Percentiles rank a stretch among this genome's conserved stretches.
Evolutionary conservation across 2,113 vertebrate species (phyloP).

Genomic region (Opisthocomus hoazin): DNA sequence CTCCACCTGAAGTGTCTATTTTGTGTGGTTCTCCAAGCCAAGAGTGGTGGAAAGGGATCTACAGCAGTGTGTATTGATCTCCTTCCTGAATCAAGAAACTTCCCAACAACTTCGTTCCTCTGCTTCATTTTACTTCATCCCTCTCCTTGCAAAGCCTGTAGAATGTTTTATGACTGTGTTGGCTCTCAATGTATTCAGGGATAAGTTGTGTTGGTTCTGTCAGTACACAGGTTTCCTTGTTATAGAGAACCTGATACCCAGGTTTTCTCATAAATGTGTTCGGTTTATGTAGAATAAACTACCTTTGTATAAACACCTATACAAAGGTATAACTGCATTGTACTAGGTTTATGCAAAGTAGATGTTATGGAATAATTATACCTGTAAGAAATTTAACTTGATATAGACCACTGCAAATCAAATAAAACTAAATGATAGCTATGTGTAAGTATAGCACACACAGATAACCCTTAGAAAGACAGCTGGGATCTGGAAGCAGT

Average conservation of each 20-base stretch:
- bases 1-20: background rate
- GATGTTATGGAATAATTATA: background rate
- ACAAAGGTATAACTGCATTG: background rate
- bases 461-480: background rate
- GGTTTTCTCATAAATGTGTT: background rate
- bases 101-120: background rate
- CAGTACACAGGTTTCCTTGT: background rate
- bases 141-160: background rate
- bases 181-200: background rate
- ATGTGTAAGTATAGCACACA: background rate
- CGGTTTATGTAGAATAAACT: background rate
- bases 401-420: background rate
- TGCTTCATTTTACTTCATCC: background rate
- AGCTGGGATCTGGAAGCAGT: background rate
- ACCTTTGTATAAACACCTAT: background rate
- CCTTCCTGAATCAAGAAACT: background rate
- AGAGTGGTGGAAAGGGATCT: background rate
- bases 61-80: background rate
- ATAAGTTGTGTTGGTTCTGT: background rate
- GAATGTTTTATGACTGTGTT: background rate
- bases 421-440: background rate
- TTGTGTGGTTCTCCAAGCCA: background rate
- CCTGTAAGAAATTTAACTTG: background rate
- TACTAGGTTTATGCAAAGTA: background rate
- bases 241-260: background rate